Conservation (phyloP, 2,797 vertebrate genomes). For the Spinibarbus caldwelli region DNA sequence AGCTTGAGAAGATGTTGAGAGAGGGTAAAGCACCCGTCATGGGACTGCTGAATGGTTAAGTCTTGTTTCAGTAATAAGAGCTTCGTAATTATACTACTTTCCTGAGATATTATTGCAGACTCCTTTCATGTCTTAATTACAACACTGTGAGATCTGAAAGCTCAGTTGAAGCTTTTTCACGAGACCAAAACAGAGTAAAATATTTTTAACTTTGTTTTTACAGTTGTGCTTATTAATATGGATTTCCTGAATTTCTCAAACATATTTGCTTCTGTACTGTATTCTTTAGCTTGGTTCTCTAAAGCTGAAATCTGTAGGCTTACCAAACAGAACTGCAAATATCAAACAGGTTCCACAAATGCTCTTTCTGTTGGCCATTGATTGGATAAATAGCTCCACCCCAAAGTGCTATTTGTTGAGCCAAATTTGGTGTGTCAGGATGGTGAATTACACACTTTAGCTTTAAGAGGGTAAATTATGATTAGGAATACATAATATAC, state of each 20-base stretch:
- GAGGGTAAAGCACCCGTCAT: slow-evolving; percentile 4
- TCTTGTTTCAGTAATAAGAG: slow-evolving; percentile 62
- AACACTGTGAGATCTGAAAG: slow-evolving; percentile 21
- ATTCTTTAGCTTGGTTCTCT: neutral
- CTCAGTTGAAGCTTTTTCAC: slow-evolving; percentile 13
- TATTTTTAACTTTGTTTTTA: slow-evolving; percentile 20
- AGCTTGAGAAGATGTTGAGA: slow-evolving; percentile 34
- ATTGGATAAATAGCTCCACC: neutral
- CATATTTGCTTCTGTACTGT: neutral
- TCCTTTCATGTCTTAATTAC: slow-evolving; percentile 41
- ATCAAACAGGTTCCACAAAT: neutral
- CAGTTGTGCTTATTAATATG: neutral
- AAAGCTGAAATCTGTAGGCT: neutral
- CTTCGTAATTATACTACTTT: slow-evolving; percentile 25
- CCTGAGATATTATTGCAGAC: slow-evolving; percentile 20
- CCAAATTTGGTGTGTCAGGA: neutral
- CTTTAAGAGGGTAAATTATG: neutral
- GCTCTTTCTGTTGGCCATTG: neutral
- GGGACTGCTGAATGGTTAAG: slow-evolving; percentile 42
- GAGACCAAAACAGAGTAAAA: slow-evolving; percentile 20
- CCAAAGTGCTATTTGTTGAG: neutral
- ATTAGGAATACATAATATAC: neutral
- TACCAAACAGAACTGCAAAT: neutral
- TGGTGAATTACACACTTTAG: neutral
- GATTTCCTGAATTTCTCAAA: neutral